Evolutionary conservation across 2,888 invertebrate species (phyloP), one percentile per base, ranked within the genome.

Genomic region (Camptogramma bilineatum): DNA sequence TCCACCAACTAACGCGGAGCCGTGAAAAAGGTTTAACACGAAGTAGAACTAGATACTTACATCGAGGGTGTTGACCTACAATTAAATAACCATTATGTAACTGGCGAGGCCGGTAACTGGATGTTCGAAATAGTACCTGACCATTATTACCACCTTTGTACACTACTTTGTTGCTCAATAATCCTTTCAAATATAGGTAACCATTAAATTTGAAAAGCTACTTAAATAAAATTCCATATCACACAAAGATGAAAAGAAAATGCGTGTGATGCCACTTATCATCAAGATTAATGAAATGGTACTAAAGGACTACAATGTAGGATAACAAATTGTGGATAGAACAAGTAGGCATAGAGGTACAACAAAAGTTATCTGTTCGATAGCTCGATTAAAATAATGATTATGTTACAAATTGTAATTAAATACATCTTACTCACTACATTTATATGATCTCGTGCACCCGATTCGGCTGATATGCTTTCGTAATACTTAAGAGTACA

Each of bases 71-170:
- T 85, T 87, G 84, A 86, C 84, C 87, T 74, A 81, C 80, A 84
- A 88, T 88, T 87, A 87, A 84, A 87, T 81, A 78, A 73, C 80
- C 82, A 77, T 87, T 85, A 84, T 76, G 80, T 82, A 76, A 81
- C 76, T 69, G 58, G 74, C 75, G 70, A 79, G 76, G 71, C 74
- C 10, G 31, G 48, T 57, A 56, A 78, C 73, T 75, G 71, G 77
- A 73, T 76, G 74, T 74, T 80, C 72, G 66, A 81, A 80, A 82
- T 77, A 77, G 79, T 77, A 76, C 75, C 73, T 31, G 16, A 51
- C 50, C 28, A 10, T n/a, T n/a, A 47, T 55, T 47, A 46, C 31
- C 17, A 17, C 9, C 28, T 48, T 21, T 21, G 48, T 48, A 51
- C 31, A 5, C 31, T 13, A 28, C 28, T 7, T 28, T 39, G 34